Evolutionary conservation across 2,113 vertebrate genomes (phyloP).

Genomic region (Lepus timidus): DNA sequence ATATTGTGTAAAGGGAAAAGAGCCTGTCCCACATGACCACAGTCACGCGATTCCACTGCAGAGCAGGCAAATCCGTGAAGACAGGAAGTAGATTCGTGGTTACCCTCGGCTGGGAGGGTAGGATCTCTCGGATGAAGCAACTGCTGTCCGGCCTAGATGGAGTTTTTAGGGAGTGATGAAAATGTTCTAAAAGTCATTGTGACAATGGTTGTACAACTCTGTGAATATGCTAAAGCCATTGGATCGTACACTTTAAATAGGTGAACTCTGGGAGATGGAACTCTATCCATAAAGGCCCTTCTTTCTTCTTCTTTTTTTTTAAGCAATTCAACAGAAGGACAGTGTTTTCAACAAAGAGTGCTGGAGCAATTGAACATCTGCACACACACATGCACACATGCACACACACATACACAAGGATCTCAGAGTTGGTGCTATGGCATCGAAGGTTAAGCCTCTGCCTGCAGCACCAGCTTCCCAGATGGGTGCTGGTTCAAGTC

Average conservation of each 20-base stretch:
- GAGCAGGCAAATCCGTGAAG: not conserved
- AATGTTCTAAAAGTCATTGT: constrained; percentile 9
- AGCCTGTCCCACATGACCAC: not conserved
- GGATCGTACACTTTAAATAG: not conserved
- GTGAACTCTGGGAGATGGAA: not conserved
- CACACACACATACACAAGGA: not conserved
- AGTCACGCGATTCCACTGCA: not conserved
- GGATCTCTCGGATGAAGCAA: not conserved
- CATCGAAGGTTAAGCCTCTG: too few relatives aligned
- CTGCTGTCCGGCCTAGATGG: not conserved
- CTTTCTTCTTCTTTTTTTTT: not conserved
- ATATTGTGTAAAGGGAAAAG: not conserved
- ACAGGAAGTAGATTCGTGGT: not conserved
- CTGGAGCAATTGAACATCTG: not conserved
- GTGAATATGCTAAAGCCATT: not conserved
- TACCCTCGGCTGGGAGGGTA: not conserved
- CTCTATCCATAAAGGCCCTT: not conserved
- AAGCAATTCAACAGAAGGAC: not conserved
- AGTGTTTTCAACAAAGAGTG: not conserved
- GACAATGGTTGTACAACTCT: not conserved
- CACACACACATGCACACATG: not conserved
- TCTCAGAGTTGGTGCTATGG: too few relatives aligned
- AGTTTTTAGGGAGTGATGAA: not conserved
- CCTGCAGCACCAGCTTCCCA: too few relatives aligned
- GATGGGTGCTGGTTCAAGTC: too few relatives aligned